Base-by-base conservation (phyloP, 1,140 invertebrate species). In the Heliconius melpomene region DNA sequence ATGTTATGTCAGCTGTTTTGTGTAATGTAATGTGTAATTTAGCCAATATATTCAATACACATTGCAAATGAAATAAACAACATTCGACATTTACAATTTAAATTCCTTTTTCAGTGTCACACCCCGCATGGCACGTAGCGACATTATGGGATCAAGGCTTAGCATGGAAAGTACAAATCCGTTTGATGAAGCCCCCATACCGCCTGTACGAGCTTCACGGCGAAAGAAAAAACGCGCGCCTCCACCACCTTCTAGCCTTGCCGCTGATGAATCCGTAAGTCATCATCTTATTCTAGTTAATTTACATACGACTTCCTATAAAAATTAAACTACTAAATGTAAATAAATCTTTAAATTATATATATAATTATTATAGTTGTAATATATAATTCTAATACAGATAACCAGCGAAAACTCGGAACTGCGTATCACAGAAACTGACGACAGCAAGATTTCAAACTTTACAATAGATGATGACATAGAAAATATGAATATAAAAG, bases 161-260 rank as follows among this genome's bases (percentile, higher is more conserved):
- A 96, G 95, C 86, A 88, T 95, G 71, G 92, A 90, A 76, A 96
- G 95, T 86, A 94, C 93, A 40, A 95, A 95, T 86, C 95, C 95
- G 18, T 96, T 96, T 79, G 95, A 95, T 70, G 94, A 95, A 29
- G 92, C 88, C 0, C 90, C 91, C 7, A 86, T 95, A 46, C 91
- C 92, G n/a, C 90, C 93, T 1, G 88, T 94, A 29, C 90, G 93
- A 36, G 90, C 92, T 29, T 91, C 93, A n/a, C 84, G 92, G 18
- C 90, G 94, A 32, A 95, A 95, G 90, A 95, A 95, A 86, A 94
- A 94, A 84, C 87, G 91, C 50, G 95, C 95, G 5, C 94, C 95
- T 2, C 87, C 89, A 72, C 95, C 95, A 5, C 95, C 95, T 36
- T 88, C 87, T 18, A 73, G 80, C 29, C 50, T 72, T 18, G 52